A percentile compares a stretch with the other conserved stretches of the same genome.
Conservation (phyloP, 2,888 invertebrate species). For the Apodemia zela region DNA sequence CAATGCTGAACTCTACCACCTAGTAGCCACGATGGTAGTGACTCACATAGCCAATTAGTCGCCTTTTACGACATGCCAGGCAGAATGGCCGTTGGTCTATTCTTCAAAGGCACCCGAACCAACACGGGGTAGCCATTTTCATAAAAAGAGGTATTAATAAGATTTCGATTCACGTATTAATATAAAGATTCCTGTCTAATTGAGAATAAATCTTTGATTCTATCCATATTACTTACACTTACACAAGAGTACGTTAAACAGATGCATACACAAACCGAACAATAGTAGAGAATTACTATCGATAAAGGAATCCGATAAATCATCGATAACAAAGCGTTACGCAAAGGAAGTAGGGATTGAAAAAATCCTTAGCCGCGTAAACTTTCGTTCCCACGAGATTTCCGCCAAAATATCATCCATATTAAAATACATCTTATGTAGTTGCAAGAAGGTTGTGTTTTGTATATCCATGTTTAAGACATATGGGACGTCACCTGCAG, state of each 20-base stretch:
- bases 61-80: too few species aligned
- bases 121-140: too few species aligned
- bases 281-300: conserved; percentile 29
- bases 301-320: conserved; percentile 44
- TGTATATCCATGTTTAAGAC: conserved; percentile 30
- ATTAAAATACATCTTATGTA: conserved; percentile 25
- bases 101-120: too few species aligned
- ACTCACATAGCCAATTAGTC: too few species aligned
- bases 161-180: too few species aligned
- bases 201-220: background rate
- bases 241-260: conserved; percentile 31
- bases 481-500: conserved; percentile 63
- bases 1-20: too few species aligned
- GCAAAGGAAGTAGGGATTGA: conserved; percentile 47
- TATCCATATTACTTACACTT: conserved; percentile 2
- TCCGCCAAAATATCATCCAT: conserved; percentile 21
- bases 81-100: too few species aligned
- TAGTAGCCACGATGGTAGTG: too few species aligned
- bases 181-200: too few species aligned
- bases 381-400: conserved; percentile 65
- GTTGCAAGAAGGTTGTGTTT: conserved; percentile 23
- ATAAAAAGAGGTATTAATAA: too few species aligned
- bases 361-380: conserved; percentile 67
- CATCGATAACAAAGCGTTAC: conserved; percentile 43
- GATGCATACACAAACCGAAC: conserved; percentile 36